Conservation (phyloP, 2,113 vertebrate genomes). For the Campylomormyrus tamandua region DNA sequence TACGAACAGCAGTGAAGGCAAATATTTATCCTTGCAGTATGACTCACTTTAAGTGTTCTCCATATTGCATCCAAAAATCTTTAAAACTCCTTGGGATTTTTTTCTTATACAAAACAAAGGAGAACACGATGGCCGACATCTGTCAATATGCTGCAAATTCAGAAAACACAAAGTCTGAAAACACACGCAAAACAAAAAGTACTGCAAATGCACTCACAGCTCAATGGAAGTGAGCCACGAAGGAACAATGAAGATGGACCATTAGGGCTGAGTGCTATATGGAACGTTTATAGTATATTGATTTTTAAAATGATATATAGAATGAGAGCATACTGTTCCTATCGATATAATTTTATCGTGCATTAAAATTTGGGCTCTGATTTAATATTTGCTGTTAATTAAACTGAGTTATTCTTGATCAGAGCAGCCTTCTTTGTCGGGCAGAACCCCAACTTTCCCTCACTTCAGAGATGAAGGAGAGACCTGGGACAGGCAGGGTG, state of each 20-base stretch:
- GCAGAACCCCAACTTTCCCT: background rate
- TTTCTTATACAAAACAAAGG: background rate
- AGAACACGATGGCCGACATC: background rate
- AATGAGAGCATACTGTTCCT: background rate
- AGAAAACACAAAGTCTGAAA: background rate
- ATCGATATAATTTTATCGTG: background rate
- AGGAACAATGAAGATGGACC: background rate
- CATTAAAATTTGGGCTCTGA: background rate
- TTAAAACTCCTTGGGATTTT: background rate
- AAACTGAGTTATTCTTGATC: background rate
- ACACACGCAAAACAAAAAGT: background rate
- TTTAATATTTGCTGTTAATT: background rate
- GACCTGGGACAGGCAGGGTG: background rate
- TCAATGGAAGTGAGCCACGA: background rate
- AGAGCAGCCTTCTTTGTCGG: background rate
- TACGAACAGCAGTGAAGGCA: background rate
- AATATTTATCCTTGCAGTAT: background rate
- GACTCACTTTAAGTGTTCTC: background rate
- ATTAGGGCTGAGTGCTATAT: background rate
- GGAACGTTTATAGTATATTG: background rate
- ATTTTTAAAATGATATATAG: background rate
- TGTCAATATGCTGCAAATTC: background rate
- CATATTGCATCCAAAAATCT: background rate
- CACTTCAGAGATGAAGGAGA: background rate
- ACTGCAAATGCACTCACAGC: background rate